Base-by-base conservation (phyloP, 2,888 invertebrate species). In the Seladonia tumulorum region DNA sequence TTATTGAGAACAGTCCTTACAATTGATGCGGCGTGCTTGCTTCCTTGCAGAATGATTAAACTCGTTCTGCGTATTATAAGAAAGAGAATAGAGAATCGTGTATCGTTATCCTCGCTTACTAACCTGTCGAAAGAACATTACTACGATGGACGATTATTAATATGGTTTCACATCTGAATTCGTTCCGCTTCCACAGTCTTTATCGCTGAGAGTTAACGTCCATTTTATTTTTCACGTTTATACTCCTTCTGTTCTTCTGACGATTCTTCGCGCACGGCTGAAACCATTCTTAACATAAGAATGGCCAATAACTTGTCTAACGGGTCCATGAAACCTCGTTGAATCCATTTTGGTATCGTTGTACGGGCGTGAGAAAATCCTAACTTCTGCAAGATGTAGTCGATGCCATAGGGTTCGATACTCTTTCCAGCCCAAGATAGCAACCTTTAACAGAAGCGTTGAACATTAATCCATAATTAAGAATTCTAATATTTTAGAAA, bases 301-400 rank as follows among this genome's bases (percentile, higher is more conserved):
- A 98, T 96, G 18, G 99, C 97, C 85, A 99, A 96, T 83, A 99
- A 96, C 95, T 98, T 98, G 96, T 99, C 99, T 79, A 99, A 96
- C 0, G 99, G 99, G 96, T 99, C 99, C 97, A 99, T 98, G 92
- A 99, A 98, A 22, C 99, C 99, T 80, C 99, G 96, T 95, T 99
- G 99, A 96, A 99, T 97, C 99, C 99, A 99, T 96, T 99, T 99
- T 82, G 99, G 99, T 94, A 99, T 99, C 81, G 99, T 99, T 90
- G 98, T 99, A 89, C 99, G 97, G 18, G 99, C 99, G 95, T 99
- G 99, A 84, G 98, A 97, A 95, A 99, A 99, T 72, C 99, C 99
- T 68, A 99, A 96, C 95, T 99, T 99, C 96, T 99, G 99, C 76
- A 99, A 96, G 93, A 99, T 99, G 95, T 99, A 99, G 96, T 99